Evolutionary conservation across 2,888 invertebrate genomes (phyloP), one percentile per base, ranked within the genome.

Genomic region (Sarcophaga rosellei): DNA sequence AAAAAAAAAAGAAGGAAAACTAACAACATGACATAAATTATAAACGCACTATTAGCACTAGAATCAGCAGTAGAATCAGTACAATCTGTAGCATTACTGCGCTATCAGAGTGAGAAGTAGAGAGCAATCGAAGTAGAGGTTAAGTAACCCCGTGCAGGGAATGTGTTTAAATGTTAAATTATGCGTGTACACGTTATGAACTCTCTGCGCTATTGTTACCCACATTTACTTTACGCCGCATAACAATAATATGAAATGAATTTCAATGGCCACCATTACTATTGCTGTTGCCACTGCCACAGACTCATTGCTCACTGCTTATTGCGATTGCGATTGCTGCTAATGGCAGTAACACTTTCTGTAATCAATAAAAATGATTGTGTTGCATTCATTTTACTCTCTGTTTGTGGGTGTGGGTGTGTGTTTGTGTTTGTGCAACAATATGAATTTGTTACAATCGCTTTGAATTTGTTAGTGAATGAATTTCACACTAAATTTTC

Each of bases 151-250:
- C 12, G 4, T 12, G 53, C 53, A 15, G 53, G 53, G 53, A 4
- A 35, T 35, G 53, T 53, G 53, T 53, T 53, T 53, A 53, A 53
- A 53, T 53, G 53, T 53, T 66, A 81, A 83, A 75, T 86, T 86
- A 86, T 81, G 73, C 74, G 80, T 57, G 74, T 78, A 73, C 80
- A 81, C 57, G 77, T 61, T 59, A 45, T 23, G 57, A 53, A 12
- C 17, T 15, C 17, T 45, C 57, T 5, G 23, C 25, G 11, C 23
- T 53, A 17, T 53, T 53, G 53, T 53, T 53, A 5, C 0, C 5
- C 17, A 53, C 12, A 17, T 53, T 53, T 53, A 53, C 17, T 53
- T 15, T 53, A 53, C 53, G 3, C 53, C 53, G 35, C 17, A 53
- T 53, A 15, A 17, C 53, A 53, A 17, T 53, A 15, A 12, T 53